These are phyloP conservation scores for Lepidocyrtoides sp. DNA, from an alignment of 2,888 invertebrate genomes.

Conservation along the genomic window DNA sequence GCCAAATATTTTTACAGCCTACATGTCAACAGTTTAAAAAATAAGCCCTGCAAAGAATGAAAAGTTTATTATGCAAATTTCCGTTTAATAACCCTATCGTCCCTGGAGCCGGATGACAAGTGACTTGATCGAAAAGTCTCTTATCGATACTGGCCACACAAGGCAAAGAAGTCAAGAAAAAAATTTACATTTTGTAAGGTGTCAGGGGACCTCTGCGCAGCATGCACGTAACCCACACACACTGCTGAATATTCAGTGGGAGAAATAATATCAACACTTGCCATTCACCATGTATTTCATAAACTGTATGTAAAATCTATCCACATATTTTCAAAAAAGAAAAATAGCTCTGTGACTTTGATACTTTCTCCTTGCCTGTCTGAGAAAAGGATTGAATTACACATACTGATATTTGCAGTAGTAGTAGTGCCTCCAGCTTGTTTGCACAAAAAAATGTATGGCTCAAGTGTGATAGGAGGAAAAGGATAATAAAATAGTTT, in stretches of 20 bases:
- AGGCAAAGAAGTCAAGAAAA: neutral
- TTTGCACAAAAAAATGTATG: constrained; percentile 82
- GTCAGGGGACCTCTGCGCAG: constrained; percentile 1
- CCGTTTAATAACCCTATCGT: constrained; percentile 39
- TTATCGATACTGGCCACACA: constrained; percentile 78
- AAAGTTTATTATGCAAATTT: constrained; percentile 46
- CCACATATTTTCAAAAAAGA: too few relatives aligned
- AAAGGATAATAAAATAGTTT: constrained; percentile 31
- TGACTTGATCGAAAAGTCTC: constrained; percentile 59
- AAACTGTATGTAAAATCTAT: too few relatives aligned
- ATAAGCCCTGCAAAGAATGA: constrained; percentile 2
- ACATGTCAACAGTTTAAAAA: constrained; percentile 10
- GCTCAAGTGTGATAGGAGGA: constrained; percentile 69
- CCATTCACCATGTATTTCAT: too few relatives aligned
- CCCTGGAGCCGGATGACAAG: constrained; percentile 34
- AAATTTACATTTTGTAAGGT: neutral
- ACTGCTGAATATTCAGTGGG: constrained; percentile 83
- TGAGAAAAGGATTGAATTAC: constrained; percentile 1
- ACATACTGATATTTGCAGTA: neutral
- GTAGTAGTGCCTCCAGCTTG: constrained; percentile 34
- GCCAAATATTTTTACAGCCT: constrained; percentile 31
- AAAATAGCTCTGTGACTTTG: neutral
- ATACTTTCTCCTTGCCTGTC: neutral
- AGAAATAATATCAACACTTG: neutral
- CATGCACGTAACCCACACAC: too few relatives aligned